Percentiles rank a stretch among this genome's conserved stretches.
phyloP scores from a whole-genome alignment of 2,113 vertebrate genomes.

The Mola mola region DNA sequence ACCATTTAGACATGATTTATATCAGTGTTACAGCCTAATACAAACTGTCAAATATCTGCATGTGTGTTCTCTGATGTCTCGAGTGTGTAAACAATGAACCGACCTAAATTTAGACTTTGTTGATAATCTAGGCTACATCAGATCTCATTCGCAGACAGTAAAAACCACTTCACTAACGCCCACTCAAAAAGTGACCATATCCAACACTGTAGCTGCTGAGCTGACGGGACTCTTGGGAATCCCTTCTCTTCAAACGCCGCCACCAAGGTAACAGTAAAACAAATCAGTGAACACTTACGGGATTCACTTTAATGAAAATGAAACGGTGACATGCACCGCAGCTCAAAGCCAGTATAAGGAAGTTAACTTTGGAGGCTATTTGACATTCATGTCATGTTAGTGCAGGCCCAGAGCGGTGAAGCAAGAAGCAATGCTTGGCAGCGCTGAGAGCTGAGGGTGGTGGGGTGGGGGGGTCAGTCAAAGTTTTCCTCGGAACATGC shows the following conservation, averaged over 20 bases:
- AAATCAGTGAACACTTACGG: constrained; percentile 9
- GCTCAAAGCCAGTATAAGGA: constrained; percentile 28
- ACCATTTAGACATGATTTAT: no score
- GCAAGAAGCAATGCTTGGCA: constrained; percentile 43
- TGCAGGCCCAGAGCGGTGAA: constrained; percentile 56
- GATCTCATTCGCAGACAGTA: constrained; percentile 42
- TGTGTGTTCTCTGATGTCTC: constrained; percentile 13
- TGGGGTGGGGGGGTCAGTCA: constrained; percentile 43
- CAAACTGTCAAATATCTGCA: constrained; percentile 19
- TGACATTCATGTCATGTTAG: constrained; percentile 70
- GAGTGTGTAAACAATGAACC: constrained; percentile 39
- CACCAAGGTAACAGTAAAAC: constrained; percentile 27
- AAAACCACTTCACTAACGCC: constrained; percentile 23
- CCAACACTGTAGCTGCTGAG: constrained; percentile 31
- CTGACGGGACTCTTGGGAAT: constrained; percentile 42
- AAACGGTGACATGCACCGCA: constrained; percentile 14
- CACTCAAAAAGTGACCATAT: constrained; percentile 46
- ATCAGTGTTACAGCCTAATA: constrained; percentile 2
- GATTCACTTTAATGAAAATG: constrained; percentile 11
- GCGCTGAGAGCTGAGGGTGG: constrained; percentile 26
- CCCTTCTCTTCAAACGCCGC: constrained; percentile 42
- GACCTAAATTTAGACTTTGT: constrained; percentile 52
- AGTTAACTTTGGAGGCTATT: constrained; percentile 46
- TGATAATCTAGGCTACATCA: constrained; percentile 56
- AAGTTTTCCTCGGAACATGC: constrained; percentile 56